A percentile compares a stretch with the other conserved stretches of the same genome.
These are phyloP conservation scores for Aphidius colemani DNA, from an alignment of 2,888 invertebrate genomes.

Conservation along the genomic window DNA sequence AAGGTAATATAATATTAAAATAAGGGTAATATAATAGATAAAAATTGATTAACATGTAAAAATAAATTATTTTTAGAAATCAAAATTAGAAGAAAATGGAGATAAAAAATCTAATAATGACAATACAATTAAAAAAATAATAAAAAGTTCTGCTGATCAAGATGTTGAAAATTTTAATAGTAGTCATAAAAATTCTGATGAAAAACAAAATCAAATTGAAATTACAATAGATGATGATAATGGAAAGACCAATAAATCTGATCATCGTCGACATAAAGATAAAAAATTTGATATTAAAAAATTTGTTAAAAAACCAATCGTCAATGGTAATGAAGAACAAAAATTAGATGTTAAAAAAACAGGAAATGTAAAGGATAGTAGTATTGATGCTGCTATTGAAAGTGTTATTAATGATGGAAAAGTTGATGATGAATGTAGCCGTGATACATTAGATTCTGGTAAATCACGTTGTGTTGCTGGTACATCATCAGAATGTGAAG, in stretches of 20 bases:
- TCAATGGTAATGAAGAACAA: conserved; percentile 47
- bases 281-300: conserved; percentile 37
- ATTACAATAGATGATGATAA: conserved; percentile 45
- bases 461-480: conserved; percentile 48
- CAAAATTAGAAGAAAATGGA: conserved; percentile 57
- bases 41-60: conserved; percentile 5
- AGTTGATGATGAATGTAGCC: conserved; percentile 55
- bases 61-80: conserved; percentile 50
- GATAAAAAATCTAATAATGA: conserved; percentile 54
- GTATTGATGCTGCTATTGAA: conserved; percentile 63
- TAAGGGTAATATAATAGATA: neutral
- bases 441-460: conserved; percentile 57
- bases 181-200: conserved; percentile 51
- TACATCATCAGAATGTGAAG: conserved; percentile 53
- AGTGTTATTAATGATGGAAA: conserved; percentile 63
- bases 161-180: conserved; percentile 23
- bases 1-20: conserved; percentile 39
- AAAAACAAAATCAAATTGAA: conserved; percentile 43
- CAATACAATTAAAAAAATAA: conserved; percentile 48
- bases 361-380: conserved; percentile 53
- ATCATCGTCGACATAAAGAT: conserved; percentile 24
- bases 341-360: conserved; percentile 47
- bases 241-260: conserved; percentile 50
- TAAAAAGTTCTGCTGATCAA: conserved; percentile 30
- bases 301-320: conserved; percentile 37